These are phyloP conservation scores for Eubasilissa splendida DNA, from an alignment of 2,888 invertebrate genomes.

Conservation along the genomic window DNA sequence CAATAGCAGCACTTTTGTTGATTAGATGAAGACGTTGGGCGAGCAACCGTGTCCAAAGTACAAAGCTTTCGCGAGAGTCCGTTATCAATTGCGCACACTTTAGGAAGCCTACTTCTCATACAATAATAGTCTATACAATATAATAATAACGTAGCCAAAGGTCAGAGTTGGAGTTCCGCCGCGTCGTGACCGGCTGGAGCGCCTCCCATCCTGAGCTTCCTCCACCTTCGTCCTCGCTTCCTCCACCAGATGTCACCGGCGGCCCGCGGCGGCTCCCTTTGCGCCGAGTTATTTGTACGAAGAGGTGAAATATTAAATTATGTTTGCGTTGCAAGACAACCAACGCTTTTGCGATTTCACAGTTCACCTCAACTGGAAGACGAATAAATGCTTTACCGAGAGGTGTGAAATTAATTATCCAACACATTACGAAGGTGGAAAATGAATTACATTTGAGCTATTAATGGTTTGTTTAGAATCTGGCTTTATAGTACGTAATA, in stretches of 20 bases:
- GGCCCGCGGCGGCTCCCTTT: constrained; percentile 18
- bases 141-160: constrained; percentile 10
- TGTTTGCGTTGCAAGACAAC: constrained; percentile 12
- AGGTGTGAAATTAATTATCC: constrained; percentile 20
- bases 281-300: constrained; percentile 13
- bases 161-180: background rate
- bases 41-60: no score
- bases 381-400: background rate
- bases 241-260: background rate
- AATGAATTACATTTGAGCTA: constrained; percentile 1
- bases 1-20: no score
- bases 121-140: constrained; percentile 6
- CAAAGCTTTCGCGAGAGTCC: constrained; percentile 1
- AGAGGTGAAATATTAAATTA: constrained; percentile 16
- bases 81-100: constrained; percentile 13
- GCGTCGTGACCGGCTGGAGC: constrained; percentile 14
- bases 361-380: background rate
- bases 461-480: background rate
- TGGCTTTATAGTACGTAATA: no score
- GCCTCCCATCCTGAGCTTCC: background rate
- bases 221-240: background rate
- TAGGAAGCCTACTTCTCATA: constrained; percentile 7
- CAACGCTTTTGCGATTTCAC: constrained; percentile 9
- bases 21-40: no score
- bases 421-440: background rate